These are phyloP conservation scores for Apis florea DNA, from an alignment of 1,140 invertebrate species.

Conservation along the genomic window DNA sequence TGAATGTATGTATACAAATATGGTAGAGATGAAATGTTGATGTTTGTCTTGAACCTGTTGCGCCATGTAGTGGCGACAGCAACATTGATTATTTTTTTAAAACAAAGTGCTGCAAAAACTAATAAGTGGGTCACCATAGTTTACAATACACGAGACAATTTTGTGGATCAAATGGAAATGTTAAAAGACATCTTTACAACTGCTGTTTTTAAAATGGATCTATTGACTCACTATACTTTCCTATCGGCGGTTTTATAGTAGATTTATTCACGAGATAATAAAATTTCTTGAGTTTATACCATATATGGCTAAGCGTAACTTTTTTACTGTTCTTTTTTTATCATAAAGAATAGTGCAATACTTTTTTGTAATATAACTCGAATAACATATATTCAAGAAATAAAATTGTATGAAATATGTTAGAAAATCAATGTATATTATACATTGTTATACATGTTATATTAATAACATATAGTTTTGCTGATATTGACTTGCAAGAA, in stretches of 20 bases:
- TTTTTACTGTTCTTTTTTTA: neutral
- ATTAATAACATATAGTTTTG: neutral
- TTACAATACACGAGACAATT: constrained; percentile 69
- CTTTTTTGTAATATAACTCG: neutral
- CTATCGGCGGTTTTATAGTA: constrained; percentile 45
- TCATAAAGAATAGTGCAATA: neutral
- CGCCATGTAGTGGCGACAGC: constrained; percentile 58
- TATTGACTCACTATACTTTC: constrained; percentile 57
- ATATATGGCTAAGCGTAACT: neutral
- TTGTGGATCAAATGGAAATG: constrained; percentile 70
- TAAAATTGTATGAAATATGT: neutral
- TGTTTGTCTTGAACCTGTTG: constrained; percentile 76
- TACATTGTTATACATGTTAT: too few species aligned
- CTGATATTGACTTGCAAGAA: constrained; percentile 21
- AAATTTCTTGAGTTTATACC: constrained; percentile 32
- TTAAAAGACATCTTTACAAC: constrained; percentile 54
- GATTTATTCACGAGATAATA: constrained; percentile 54
- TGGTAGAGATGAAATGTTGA: constrained; percentile 70
- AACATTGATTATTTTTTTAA: constrained; percentile 79
- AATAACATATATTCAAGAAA: neutral
- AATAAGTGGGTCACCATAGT: constrained; percentile 72
- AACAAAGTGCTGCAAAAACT: constrained; percentile 68
- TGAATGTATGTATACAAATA: constrained; percentile 59
- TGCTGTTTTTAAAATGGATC: constrained; percentile 57
- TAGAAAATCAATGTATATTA: neutral